These are phyloP conservation scores for Tamias sibiricus DNA, from an alignment of 2,113 vertebrate species.

Conservation along the genomic window DNA sequence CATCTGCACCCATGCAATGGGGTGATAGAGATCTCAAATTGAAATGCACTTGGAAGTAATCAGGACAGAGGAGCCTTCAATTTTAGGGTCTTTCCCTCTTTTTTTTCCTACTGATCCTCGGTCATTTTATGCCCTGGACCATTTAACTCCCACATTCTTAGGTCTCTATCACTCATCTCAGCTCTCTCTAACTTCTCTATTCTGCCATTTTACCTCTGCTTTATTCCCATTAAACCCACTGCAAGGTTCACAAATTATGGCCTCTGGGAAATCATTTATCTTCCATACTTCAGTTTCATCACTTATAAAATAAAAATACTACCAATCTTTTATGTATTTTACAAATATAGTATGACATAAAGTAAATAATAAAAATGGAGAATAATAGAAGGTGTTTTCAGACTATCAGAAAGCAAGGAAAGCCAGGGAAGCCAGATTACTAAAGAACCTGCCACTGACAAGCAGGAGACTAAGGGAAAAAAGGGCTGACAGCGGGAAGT, in stretches of 20 bases:
- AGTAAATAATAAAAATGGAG: background rate
- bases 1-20: background rate
- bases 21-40: slow-evolving; percentile 25
- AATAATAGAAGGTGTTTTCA: background rate
- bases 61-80: background rate
- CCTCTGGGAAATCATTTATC: background rate
- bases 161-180: slow-evolving; percentile 6
- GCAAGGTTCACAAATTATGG: slow-evolving; percentile 27
- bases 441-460: background rate
- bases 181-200: background rate
- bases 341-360: slow-evolving; percentile 46
- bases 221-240: slow-evolving; percentile 1
- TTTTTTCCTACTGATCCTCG: background rate
- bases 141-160: slow-evolving; percentile 4
- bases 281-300: slow-evolving; percentile 30
- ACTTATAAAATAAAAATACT: slow-evolving; percentile 63
- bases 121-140: background rate
- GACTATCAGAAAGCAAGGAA: background rate
- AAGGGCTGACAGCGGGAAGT: background rate
- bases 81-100: background rate
- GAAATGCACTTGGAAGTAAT: slow-evolving; percentile 44
- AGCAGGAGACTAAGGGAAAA: background rate
- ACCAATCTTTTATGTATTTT: slow-evolving; percentile 39
- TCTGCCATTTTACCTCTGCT: slow-evolving; percentile 37
- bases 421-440: background rate